A percentile compares a stretch with the other conserved stretches of the same genome.
phyloP scores from a whole-genome alignment of 2,113 vertebrate species.

The Thinocorus orbignyianus region DNA sequence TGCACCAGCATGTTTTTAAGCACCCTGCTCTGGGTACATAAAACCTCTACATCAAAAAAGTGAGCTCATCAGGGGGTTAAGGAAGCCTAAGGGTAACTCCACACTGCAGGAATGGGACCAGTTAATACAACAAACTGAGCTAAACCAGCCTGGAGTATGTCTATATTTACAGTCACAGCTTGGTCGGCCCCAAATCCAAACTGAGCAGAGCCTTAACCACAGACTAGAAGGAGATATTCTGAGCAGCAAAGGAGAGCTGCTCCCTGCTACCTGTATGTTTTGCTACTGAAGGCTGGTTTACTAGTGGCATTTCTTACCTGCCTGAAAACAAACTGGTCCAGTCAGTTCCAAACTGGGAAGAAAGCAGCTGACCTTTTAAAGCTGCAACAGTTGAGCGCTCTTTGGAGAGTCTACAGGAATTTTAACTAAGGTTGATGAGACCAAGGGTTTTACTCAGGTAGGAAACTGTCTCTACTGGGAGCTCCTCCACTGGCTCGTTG shows the following conservation, averaged over 20 bases:
- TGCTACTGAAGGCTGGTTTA: not conserved
- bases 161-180: not conserved
- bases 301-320: not conserved
- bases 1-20: not conserved
- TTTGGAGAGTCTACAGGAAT: not conserved
- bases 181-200: not conserved
- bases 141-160: not conserved
- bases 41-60: not conserved
- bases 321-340: not conserved
- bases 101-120: not conserved
- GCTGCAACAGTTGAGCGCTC: not conserved
- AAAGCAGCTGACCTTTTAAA: not conserved
- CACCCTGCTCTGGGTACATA: rapidly evolving
- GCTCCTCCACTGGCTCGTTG: not conserved
- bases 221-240: not conserved
- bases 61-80: not conserved
- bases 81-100: not conserved
- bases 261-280: not conserved
- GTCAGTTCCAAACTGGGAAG: not conserved
- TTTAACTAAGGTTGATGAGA: not conserved
- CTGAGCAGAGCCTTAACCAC: not conserved
- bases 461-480: not conserved
- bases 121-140: not conserved
- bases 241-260: not conserved
- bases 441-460: not conserved